Conservation (phyloP, 2,888 invertebrate species). For the Aphrophora alni region DNA sequence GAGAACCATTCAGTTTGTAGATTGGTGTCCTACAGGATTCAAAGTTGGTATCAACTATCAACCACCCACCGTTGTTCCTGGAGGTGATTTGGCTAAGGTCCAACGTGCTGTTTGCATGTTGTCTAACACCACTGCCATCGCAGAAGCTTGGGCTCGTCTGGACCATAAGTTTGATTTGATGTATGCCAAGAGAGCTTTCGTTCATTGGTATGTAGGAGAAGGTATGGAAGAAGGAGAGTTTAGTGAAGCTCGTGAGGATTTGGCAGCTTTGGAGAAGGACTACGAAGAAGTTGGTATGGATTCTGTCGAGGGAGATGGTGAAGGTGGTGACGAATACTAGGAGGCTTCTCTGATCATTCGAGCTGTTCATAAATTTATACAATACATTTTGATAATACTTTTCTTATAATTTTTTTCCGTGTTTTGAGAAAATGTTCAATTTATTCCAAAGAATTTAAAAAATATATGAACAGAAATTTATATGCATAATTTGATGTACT, state of each 20-base stretch:
- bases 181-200: constrained; percentile 73
- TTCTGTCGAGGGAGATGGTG: constrained; percentile 79
- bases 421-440: not conserved
- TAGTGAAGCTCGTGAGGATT: constrained; percentile 59
- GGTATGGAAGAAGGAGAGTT: constrained; percentile 83
- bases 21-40: constrained; percentile 59
- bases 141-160: constrained; percentile 72
- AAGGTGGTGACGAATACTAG: constrained; percentile 81
- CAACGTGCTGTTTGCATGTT: constrained; percentile 98
- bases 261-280: constrained; percentile 82
- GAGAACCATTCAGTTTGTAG: constrained; percentile 63
- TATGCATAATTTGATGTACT: not conserved
- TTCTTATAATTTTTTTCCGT: too few species aligned
- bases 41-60: constrained; percentile 91
- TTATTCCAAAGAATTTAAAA: not conserved
- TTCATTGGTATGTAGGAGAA: constrained; percentile 80
- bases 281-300: constrained; percentile 89
- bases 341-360: too few species aligned
- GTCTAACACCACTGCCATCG: constrained; percentile 92
- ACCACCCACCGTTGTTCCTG: constrained; percentile 91
- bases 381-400: too few species aligned
- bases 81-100: constrained; percentile 92
- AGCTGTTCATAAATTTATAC: too few species aligned
- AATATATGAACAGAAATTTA: not conserved
- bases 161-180: constrained; percentile 74